Evolutionary conservation across 2,888 invertebrate species (phyloP).

Genomic region (Eupsilia transversa): DNA sequence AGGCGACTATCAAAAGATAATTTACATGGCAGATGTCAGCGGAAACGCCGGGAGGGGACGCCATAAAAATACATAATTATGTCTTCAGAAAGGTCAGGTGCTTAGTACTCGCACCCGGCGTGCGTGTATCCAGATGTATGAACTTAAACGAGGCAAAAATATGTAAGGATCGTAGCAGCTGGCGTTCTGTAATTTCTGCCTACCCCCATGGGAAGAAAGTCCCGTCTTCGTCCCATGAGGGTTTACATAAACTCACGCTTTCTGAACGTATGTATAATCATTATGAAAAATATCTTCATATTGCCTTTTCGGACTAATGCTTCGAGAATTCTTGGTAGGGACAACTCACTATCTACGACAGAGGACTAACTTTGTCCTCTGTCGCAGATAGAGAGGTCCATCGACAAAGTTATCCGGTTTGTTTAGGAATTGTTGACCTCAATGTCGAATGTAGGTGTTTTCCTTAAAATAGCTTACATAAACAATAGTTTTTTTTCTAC

Average conservation of each 20-base stretch:
- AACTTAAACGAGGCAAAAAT: neutral
- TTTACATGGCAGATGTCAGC: neutral
- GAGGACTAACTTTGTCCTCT: conserved; percentile 65
- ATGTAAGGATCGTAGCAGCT: neutral
- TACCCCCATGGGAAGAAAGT: neutral
- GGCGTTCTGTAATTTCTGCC: neutral
- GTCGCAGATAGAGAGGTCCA: too few relatives aligned
- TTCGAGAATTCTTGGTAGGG: conserved; percentile 30
- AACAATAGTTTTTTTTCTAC: conserved; percentile 40
- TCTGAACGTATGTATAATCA: neutral
- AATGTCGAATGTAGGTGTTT: conserved; percentile 47
- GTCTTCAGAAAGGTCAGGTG: neutral
- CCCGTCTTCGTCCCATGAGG: too few relatives aligned
- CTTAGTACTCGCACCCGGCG: too few relatives aligned
- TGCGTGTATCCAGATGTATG: neutral
- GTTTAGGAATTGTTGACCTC: conserved; percentile 65
- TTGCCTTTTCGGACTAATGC: neutral
- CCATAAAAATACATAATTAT: neutral
- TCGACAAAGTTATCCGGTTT: conserved; percentile 66
- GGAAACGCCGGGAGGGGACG: too few relatives aligned
- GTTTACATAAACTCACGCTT: too few relatives aligned
- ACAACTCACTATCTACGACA: neutral
- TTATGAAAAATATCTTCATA: neutral
- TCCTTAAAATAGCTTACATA: conserved; percentile 33
- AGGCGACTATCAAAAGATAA: neutral